Percentiles rank a stretch among this genome's conserved stretches.
These are phyloP conservation scores for Anniella stebbinsi DNA, from an alignment of 2,797 vertebrate genomes.

Conservation along the genomic window DNA sequence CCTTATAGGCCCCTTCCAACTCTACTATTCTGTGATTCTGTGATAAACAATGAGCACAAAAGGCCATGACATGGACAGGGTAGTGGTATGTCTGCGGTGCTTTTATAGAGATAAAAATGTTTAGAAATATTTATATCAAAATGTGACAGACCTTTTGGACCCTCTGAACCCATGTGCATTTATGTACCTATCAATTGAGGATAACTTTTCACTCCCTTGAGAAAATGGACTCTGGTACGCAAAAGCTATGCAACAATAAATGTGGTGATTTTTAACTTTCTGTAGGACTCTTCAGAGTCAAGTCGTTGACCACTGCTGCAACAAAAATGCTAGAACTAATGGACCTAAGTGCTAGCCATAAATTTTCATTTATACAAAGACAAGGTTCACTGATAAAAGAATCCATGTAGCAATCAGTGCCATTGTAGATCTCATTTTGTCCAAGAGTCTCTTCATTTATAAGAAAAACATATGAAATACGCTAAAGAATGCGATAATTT, in stretches of 20 bases:
- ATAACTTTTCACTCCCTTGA: not conserved
- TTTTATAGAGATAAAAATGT: not conserved
- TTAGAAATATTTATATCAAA: no score
- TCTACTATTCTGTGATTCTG: no score
- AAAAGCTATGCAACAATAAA: not conserved
- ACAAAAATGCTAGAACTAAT: not conserved
- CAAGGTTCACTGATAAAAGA: not conserved
- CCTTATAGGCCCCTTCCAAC: no score
- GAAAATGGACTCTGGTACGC: not conserved
- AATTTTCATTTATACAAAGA: not conserved
- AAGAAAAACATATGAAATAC: not conserved
- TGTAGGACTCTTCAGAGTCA: not conserved
- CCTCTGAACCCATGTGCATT: no score
- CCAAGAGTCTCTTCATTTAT: not conserved
- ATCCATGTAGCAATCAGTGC: not conserved
- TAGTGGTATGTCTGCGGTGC: not conserved
- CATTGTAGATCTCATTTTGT: not conserved
- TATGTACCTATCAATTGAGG: not conserved
- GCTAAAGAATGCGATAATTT: not conserved
- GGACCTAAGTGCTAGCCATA: not conserved
- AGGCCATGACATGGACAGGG: not conserved
- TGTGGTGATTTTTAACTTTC: not conserved
- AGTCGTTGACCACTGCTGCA: not conserved
- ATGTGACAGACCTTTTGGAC: not conserved
- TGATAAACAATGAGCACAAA: not conserved